Percentiles rank a stretch among this genome's conserved stretches.
Evolutionary conservation across 2,888 invertebrate genomes (phyloP).

Genomic region (Dioctria rufipes): DNA sequence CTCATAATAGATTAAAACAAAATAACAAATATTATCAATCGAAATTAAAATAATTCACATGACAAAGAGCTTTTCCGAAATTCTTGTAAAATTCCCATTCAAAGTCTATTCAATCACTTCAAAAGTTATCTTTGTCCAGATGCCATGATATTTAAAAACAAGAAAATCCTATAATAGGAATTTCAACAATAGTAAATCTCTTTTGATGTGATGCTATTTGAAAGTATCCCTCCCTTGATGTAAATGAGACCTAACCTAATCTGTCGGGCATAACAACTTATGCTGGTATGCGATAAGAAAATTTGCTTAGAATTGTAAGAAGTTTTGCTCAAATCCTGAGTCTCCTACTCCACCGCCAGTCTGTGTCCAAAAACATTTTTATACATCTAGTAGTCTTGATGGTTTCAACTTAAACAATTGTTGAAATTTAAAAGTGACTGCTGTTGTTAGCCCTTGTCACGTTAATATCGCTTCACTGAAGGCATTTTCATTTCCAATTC

Average conservation of each 20-base stretch:
- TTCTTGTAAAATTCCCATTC: no score
- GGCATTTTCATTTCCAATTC: conserved; percentile 50
- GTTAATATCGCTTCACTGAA: conserved; percentile 38
- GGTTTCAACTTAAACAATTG: conserved; percentile 12
- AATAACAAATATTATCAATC: no score
- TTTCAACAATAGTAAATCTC: not conserved
- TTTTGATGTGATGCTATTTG: not conserved
- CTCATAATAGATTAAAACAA: no score
- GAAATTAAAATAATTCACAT: no score
- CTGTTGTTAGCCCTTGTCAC: conserved; percentile 51
- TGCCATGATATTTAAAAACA: no score
- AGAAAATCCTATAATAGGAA: not conserved
- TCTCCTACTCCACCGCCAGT: not conserved
- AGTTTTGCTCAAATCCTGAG: not conserved
- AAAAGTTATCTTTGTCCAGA: no score
- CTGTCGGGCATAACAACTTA: not conserved
- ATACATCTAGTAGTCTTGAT: no score
- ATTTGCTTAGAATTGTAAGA: not conserved
- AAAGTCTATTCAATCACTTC: no score
- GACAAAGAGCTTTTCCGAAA: no score
- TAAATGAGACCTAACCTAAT: conserved; percentile 11
- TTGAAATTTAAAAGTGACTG: conserved; percentile 37
- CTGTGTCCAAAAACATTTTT: no score
- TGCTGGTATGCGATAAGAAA: conserved; percentile 40
- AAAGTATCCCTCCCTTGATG: not conserved